Evolutionary conservation across 1,140 invertebrate genomes (phyloP), one percentile per base, ranked within the genome.

Genomic region (Sipha flava): DNA sequence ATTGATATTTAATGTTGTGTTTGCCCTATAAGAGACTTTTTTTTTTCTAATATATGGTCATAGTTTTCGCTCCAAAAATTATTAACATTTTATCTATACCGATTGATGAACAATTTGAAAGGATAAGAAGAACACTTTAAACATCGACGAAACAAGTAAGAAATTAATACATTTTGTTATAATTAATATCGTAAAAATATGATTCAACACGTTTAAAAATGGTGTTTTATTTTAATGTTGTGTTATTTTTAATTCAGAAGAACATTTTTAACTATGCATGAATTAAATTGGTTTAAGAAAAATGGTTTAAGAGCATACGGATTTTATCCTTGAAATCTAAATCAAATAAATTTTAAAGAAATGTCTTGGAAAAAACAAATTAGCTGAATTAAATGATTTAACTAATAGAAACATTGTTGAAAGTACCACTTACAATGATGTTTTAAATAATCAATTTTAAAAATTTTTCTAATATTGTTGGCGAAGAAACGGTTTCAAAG

Each of bases 291-390:
- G n/a, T n/a, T n/a, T n/a, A n/a, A n/a, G n/a, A n/a, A n/a, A n/a
- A 81, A 64, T 62, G 73, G 73, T 49, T 81, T 81, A 34, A 43
- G 47, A 54, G 62, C 18, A 40, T 66, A 52, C 49, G 80, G 80
- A 23, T 29, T 81, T 14, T 79, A 62, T 18, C 80, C 80, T 12
- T 81, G 64, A 29, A 34, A 81, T 21, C 75, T 57, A 23, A 40
- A 45, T 31, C 57, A 26, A 64, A 43, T 57, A 29, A 16, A 80
- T 49, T 57, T 49, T 57, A 52, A n/a, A 54, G 12, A 73, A 62
- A 31, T 62, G 26, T 62, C 16, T 62, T 10, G 57, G 57, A 62
- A 62, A 29, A 34, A 31, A 64, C 26, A 26, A 57, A 26, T 23
- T 14, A 26, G 9, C 52, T 57, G 52, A 57, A 57, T 29, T 26